Conservation (phyloP, 2,113 vertebrate genomes). For the Hippocampus comes region DNA sequence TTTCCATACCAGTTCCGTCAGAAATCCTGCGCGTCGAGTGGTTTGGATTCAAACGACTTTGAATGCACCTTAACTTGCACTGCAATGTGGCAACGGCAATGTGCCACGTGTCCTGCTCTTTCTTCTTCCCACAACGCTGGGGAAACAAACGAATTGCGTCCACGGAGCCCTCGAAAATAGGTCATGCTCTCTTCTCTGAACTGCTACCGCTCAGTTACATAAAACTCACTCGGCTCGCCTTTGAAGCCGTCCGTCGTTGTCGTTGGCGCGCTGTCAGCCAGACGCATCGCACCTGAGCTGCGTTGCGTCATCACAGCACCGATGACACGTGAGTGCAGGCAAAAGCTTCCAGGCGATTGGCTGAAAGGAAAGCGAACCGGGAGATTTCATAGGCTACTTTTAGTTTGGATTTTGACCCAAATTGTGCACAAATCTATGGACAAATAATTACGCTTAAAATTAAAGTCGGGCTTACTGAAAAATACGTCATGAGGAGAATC, state of each 20-base stretch:
- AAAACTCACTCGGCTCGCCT: constrained; percentile 57
- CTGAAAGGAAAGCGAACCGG: not conserved
- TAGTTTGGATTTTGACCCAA: not conserved
- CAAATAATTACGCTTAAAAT: no score
- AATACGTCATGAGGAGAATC: no score
- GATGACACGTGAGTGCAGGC: constrained; percentile 1
- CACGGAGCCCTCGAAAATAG: constrained; percentile 63
- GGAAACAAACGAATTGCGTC: constrained; percentile 61
- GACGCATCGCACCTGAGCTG: constrained; percentile 31
- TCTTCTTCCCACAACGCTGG: constrained; percentile 28
- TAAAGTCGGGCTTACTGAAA: no score
- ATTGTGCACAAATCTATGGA: not conserved
- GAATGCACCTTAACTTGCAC: constrained; percentile 29
- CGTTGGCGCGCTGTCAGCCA: constrained; percentile 24
- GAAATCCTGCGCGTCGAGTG: not conserved
- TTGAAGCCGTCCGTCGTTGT: constrained; percentile 44
- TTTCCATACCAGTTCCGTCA: not conserved
- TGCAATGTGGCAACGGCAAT: constrained; percentile 8
- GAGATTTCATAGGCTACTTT: no score
- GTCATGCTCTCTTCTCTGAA: constrained; percentile 68
- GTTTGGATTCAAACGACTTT: not conserved
- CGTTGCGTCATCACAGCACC: not conserved
- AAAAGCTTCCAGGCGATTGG: not conserved
- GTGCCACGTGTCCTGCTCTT: constrained; percentile 54
- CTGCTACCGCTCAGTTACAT: constrained; percentile 57